phyloP scores from a whole-genome alignment of 2,113 vertebrate species.

The Chamaea fasciata region DNA sequence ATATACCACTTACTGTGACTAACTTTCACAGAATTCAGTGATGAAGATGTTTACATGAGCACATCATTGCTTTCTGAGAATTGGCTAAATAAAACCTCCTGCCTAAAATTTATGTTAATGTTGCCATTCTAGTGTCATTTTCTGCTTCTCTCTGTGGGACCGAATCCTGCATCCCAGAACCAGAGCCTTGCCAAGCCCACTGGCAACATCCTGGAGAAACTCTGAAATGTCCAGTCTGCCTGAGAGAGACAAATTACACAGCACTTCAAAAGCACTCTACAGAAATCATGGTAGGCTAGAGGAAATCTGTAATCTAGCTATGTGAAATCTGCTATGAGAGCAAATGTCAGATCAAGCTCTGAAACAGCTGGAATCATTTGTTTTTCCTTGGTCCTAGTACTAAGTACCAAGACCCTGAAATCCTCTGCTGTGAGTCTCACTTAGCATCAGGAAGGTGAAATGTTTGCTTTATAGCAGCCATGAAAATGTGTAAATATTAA shows the following conservation, averaged over 20 bases:
- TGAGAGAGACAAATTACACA: background rate
- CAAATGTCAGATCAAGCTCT: background rate
- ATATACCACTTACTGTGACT: background rate
- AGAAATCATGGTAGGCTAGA: background rate
- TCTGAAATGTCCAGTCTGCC: background rate
- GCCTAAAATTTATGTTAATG: background rate
- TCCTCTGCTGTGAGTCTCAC: background rate
- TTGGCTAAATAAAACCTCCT: background rate
- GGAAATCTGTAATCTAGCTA: background rate
- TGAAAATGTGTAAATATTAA: background rate
- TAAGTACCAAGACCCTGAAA: background rate
- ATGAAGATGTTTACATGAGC: background rate
- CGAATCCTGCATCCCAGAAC: rapidly evolving
- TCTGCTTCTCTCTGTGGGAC: background rate
- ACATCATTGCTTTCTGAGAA: background rate
- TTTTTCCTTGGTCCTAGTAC: background rate
- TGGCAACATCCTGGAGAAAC: background rate
- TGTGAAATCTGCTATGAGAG: background rate
- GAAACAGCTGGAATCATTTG: background rate
- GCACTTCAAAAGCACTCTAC: background rate
- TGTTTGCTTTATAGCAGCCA: background rate
- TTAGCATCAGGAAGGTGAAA: background rate
- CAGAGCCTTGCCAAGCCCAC: background rate
- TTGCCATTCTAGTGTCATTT: background rate
- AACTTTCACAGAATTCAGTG: background rate